Evolutionary conservation across 2,888 invertebrate species (phyloP).

Genomic region (Rhingia rostrata): DNA sequence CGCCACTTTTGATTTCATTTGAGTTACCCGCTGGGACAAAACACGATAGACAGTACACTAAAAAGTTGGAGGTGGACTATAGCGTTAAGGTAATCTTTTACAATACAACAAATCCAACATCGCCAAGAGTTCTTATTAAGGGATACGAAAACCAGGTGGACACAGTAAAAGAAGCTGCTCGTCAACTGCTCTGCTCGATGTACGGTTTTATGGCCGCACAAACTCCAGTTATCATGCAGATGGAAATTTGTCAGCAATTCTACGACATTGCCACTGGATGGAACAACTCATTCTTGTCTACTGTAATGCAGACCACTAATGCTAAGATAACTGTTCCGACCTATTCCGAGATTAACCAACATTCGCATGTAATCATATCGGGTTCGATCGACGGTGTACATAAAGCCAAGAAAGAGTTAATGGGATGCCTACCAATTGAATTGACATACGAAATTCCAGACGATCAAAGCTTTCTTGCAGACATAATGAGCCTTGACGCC

Average conservation of each 20-base stretch:
- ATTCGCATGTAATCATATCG: slow-evolving; percentile 94
- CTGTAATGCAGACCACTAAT: slow-evolving; percentile 93
- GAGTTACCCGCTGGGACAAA: slow-evolving; percentile 93
- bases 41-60: slow-evolving; percentile 90
- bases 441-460: slow-evolving; percentile 97
- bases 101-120: slow-evolving; percentile 91
- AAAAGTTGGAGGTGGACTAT: slow-evolving; percentile 92
- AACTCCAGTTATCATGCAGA: slow-evolving; percentile 93
- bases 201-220: slow-evolving; percentile 85
- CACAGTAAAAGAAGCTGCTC: slow-evolving; percentile 94
- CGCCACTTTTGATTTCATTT: slow-evolving; percentile 95
- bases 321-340: slow-evolving; percentile 97
- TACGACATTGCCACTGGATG: slow-evolving; percentile 94
- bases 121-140: slow-evolving; percentile 92
- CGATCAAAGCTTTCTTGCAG: slow-evolving; percentile 86
- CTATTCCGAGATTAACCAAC: slow-evolving; percentile 92
- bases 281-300: slow-evolving; percentile 90
- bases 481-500: slow-evolving; percentile 88
- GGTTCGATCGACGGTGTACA: slow-evolving; percentile 95
- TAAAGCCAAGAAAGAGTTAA: slow-evolving; percentile 93
- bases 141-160: slow-evolving; percentile 95
- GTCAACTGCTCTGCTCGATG: slow-evolving; percentile 86
- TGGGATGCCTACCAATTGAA: slow-evolving; percentile 94
- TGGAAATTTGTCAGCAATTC: slow-evolving; percentile 97
- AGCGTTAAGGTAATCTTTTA: slow-evolving; percentile 94